Evolutionary conservation across 1,140 invertebrate species (phyloP).

Genomic region (Drosophila eugracilis): DNA sequence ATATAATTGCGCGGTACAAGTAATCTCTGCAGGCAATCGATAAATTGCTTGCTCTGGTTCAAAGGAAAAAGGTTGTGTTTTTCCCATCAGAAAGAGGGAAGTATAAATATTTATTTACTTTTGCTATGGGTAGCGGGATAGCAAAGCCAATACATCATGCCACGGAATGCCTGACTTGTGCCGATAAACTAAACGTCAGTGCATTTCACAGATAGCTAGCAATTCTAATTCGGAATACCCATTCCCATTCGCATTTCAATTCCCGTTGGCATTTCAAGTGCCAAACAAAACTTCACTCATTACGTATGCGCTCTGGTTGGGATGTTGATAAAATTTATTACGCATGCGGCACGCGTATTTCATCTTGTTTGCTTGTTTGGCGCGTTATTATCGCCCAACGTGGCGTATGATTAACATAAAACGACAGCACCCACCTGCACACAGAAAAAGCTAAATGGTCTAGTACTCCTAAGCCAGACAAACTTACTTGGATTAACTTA

Average conservation of each 20-base stretch:
- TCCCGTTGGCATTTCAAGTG: conserved; percentile 45
- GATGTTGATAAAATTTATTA: conserved; percentile 76
- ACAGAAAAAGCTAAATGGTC: neutral
- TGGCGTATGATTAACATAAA: conserved; percentile 83
- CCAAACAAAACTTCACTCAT: conserved; percentile 46
- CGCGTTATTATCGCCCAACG: conserved; percentile 80
- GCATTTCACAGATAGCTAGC: conserved; percentile 41
- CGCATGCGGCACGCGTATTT: conserved; percentile 80
- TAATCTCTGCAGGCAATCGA: conserved; percentile 52
- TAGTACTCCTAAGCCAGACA: conserved; percentile 1
- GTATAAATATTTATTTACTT: conserved; percentile 29
- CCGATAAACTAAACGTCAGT: conserved; percentile 40
- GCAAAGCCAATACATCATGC: conserved; percentile 31
- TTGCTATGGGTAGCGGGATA: neutral
- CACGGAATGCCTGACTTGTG: conserved; percentile 16
- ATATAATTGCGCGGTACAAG: conserved; percentile 50
- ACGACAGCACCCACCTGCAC: conserved; percentile 53
- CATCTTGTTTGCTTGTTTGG: conserved; percentile 82
- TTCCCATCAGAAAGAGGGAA: neutral
- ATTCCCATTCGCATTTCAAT: conserved; percentile 27
- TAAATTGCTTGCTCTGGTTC: conserved; percentile 17
- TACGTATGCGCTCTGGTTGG: conserved; percentile 18
- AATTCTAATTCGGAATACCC: conserved; percentile 29
- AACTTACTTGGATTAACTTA: neutral
- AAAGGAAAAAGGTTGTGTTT: neutral